These are phyloP conservation scores for Lasius fuliginosus DNA, from an alignment of 2,888 invertebrate species.

Conservation along the genomic window DNA sequence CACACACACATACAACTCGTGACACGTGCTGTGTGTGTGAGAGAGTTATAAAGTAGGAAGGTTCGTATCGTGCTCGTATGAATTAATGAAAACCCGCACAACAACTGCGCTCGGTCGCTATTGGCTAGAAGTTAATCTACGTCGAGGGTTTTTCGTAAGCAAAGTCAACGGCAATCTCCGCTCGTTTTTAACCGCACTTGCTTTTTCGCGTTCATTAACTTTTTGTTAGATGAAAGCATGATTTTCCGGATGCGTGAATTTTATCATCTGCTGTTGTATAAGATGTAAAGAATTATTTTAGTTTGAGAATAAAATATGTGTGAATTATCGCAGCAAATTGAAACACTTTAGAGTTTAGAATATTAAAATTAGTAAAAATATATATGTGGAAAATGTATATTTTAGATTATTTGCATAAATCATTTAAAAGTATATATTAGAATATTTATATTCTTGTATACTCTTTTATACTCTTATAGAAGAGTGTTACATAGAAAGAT, in stretches of 20 bases:
- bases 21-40: not conserved
- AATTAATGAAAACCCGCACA: constrained; percentile 45
- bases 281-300: not conserved
- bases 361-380: not conserved
- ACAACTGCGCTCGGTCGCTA: not conserved
- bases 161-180: constrained; percentile 4
- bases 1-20: not conserved
- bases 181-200: constrained; percentile 16
- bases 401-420: not conserved
- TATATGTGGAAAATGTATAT: not conserved
- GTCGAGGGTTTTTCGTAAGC: constrained; percentile 30
- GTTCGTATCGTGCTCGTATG: not conserved
- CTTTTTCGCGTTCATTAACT: constrained; percentile 36
- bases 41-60: not conserved
- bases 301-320: not conserved
- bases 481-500: not conserved
- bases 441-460: not conserved
- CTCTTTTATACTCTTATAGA: not conserved
- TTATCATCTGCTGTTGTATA: not conserved
- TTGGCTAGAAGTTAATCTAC: not conserved
- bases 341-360: not conserved
- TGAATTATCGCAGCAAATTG: not conserved
- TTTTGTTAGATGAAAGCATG: constrained; percentile 41
- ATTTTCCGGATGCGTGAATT: not conserved
- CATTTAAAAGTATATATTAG: not conserved